Conservation (phyloP, 1,140 invertebrate species). For the Streblospio benedicti region DNA sequence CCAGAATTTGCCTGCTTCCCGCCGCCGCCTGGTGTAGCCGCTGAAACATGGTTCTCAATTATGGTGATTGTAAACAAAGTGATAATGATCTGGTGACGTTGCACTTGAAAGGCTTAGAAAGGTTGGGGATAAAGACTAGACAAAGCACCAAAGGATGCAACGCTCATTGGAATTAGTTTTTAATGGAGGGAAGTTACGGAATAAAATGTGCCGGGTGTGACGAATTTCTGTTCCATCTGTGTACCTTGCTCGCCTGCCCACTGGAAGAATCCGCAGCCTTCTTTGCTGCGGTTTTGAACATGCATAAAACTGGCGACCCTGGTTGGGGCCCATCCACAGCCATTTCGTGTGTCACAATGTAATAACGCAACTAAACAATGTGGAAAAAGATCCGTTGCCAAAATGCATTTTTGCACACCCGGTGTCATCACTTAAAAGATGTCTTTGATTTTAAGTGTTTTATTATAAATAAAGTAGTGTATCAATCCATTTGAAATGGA, state of each 20-base stretch:
- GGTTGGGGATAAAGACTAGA: background rate
- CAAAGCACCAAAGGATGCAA: too few species aligned
- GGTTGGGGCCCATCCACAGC: constrained; percentile 78
- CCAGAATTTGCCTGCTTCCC: constrained; percentile 15
- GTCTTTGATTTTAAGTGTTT: too few species aligned
- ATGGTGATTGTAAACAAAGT: background rate
- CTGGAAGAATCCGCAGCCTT: constrained; percentile 73
- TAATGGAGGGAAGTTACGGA: background rate
- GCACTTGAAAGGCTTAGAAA: background rate
- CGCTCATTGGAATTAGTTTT: too few species aligned
- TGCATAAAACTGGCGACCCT: constrained; percentile 68
- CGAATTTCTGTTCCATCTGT: background rate
- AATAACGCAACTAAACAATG: too few species aligned
- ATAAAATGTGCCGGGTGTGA: background rate
- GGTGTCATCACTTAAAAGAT: too few species aligned
- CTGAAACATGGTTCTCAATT: background rate
- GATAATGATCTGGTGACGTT: background rate
- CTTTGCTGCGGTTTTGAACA: constrained; percentile 61
- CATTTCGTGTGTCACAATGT: too few species aligned
- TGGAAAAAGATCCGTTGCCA: too few species aligned
- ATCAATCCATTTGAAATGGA: too few species aligned
- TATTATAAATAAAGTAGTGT: too few species aligned
- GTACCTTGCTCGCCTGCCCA: constrained; percentile 63
- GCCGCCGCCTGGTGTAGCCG: constrained; percentile 4
- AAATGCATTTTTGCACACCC: too few species aligned